Percentiles rank a stretch among this genome's conserved stretches.
Evolutionary conservation across 2,888 invertebrate genomes (phyloP).

Genomic region (Macaria liturata): DNA sequence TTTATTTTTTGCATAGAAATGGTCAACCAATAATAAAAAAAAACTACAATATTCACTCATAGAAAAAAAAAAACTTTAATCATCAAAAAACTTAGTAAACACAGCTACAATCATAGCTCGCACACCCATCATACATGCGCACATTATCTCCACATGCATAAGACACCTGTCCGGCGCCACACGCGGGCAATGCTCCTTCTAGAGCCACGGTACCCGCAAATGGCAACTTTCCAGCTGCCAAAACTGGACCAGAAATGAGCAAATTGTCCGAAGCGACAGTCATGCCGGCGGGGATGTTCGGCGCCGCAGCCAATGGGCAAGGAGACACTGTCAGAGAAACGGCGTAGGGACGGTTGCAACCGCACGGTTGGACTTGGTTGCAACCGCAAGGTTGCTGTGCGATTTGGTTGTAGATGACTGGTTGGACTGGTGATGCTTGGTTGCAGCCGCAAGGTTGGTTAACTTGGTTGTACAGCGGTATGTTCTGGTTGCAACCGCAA

Average conservation of each 20-base stretch:
- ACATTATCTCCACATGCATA: slow-evolving; percentile 21
- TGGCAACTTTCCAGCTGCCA: slow-evolving; percentile 42
- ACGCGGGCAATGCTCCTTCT: slow-evolving; percentile 40
- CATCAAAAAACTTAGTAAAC: neutral
- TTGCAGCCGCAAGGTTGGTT: neutral
- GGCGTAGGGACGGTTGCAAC: slow-evolving; percentile 5
- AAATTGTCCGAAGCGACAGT: slow-evolving; percentile 36
- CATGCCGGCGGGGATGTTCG: slow-evolving; percentile 25
- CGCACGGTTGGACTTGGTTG: slow-evolving; percentile 3
- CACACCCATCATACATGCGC: neutral
- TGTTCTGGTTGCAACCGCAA: too few species aligned
- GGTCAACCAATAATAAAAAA: too few species aligned
- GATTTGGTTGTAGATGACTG: neutral
- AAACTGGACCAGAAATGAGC: slow-evolving; percentile 34
- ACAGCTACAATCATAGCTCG: slow-evolving; percentile 5
- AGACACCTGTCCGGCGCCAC: slow-evolving; percentile 23
- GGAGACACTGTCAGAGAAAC: slow-evolving; percentile 19
- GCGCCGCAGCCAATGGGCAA: slow-evolving; percentile 22
- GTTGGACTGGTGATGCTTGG: neutral
- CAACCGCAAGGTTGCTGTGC: neutral
- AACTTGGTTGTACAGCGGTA: neutral
- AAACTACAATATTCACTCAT: too few species aligned
- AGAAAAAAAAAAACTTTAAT: too few species aligned
- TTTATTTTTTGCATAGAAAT: too few species aligned
- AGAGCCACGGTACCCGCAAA: slow-evolving; percentile 41